Conservation (phyloP, 2,113 vertebrate species). For the Oxyura jamaicensis region DNA sequence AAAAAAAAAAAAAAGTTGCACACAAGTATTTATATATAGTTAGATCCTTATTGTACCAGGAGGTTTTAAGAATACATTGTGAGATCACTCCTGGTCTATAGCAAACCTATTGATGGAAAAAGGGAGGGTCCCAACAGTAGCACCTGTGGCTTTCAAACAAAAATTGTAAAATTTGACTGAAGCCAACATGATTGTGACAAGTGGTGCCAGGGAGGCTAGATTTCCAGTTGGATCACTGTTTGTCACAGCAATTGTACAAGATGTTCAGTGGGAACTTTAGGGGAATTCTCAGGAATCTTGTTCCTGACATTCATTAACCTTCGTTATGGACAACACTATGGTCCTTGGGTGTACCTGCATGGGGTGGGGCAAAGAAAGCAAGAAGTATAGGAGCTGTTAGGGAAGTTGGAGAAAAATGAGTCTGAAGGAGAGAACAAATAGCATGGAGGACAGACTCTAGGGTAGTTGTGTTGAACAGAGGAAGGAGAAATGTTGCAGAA, state of each 20-base stretch:
- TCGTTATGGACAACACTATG: rapidly evolving
- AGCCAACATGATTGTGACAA: background rate
- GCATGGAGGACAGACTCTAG: background rate
- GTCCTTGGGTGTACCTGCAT: background rate
- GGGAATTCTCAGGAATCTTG: background rate
- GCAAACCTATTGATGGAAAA: background rate
- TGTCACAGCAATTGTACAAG: background rate
- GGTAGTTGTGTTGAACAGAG: background rate
- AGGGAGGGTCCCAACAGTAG: background rate
- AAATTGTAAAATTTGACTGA: background rate
- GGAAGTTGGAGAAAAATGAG: background rate
- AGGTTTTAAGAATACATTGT: background rate
- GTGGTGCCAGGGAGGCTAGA: background rate
- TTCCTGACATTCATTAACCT: background rate
- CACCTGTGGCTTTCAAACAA: background rate
- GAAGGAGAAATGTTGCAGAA: background rate
- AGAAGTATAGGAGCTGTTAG: background rate
- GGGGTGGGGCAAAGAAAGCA: background rate
- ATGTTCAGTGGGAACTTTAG: background rate
- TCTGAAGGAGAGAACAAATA: background rate
- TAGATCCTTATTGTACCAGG: background rate
- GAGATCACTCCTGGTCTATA: background rate
- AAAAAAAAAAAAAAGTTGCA: background rate
- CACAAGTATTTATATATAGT: background rate
- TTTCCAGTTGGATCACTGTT: background rate